These are phyloP conservation scores for Periphyllus acericola DNA, from an alignment of 2,888 invertebrate genomes.

Conservation along the genomic window DNA sequence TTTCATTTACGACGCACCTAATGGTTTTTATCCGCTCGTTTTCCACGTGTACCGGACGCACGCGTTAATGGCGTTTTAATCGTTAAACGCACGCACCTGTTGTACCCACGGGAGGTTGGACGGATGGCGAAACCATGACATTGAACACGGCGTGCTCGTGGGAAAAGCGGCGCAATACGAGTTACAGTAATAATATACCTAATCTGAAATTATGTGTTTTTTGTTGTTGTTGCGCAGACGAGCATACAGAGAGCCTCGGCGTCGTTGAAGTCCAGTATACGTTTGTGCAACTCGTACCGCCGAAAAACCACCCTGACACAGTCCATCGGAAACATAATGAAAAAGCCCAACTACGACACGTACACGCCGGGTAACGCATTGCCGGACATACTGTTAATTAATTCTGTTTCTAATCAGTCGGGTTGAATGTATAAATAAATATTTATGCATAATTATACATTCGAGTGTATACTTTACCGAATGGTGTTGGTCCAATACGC, in stretches of 20 bases:
- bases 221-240: constrained; percentile 65
- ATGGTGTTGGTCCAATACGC: neutral
- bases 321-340: constrained; percentile 83
- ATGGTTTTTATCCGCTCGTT: neutral
- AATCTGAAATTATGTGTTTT: neutral
- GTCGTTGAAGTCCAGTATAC: constrained; percentile 80
- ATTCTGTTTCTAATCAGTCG: neutral
- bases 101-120: neutral
- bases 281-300: constrained; percentile 80
- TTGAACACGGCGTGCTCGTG: neutral
- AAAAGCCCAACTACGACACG: constrained; percentile 79
- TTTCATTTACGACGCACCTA: neutral
- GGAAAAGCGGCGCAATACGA: neutral
- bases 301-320: constrained; percentile 79
- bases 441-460: too few species aligned
- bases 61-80: neutral
- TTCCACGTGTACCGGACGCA: too few species aligned
- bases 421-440: too few species aligned
- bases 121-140: neutral
- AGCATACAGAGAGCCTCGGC: constrained; percentile 80
- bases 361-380: constrained; percentile 74
- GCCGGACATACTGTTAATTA: neutral
- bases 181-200: neutral
- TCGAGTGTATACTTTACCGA: neutral
- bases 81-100: neutral